Base-by-base conservation (phyloP, 2,888 invertebrate genomes). In the Helleia helle region DNA sequence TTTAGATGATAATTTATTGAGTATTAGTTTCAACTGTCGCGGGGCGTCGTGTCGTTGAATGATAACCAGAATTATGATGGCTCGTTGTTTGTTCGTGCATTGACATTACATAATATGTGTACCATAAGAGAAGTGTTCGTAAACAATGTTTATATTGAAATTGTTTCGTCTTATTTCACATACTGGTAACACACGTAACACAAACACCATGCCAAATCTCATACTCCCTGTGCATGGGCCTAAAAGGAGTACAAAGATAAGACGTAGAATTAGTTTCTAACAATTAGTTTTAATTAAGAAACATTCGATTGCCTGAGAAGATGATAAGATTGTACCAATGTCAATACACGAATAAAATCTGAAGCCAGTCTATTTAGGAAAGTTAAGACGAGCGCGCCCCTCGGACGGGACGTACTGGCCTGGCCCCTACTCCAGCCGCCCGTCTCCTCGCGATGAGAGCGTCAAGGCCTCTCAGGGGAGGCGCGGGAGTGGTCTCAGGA, bases 391-490 rank as follows among this genome's bases (percentile, higher is more conserved):
- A 55, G 45, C 56, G 54, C 11, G 60, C 64, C 42, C 71, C 69
- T 15, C 79, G 50, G 1, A 68, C 72, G 28, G 77, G 77, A 36
- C 80, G 55, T 18, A 59, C 65, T 3, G 74, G 77, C 3, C 79
- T 50, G 15, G 59, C 61, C 15, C 73, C 76, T 38, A 68, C 59
- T 36, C 73, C 73, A 29, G 70, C 76, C 17, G 88, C 87, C 56
- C 92, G 83, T 63, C 92, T 88, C 52, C 93, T 83, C 34, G 91
- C 91, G 36, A 93, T 76, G 22, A 93, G 81, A 26, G 92, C 90
- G 55, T 86, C 87, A 0, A 91, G 72, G 0, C 91, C 91, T 45
- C 88, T 85, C 18, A 91, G 87, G 41, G 86, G 86, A 34, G 87
- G 84, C 44, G 88, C 86, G 17, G 86, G 72, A 40, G 89, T 88